Evolutionary conservation across 92 coral and sea anemone species (phyloP), one percentile per base, ranked within the genome.

Genomic region (Zoanthus solanderi): DNA sequence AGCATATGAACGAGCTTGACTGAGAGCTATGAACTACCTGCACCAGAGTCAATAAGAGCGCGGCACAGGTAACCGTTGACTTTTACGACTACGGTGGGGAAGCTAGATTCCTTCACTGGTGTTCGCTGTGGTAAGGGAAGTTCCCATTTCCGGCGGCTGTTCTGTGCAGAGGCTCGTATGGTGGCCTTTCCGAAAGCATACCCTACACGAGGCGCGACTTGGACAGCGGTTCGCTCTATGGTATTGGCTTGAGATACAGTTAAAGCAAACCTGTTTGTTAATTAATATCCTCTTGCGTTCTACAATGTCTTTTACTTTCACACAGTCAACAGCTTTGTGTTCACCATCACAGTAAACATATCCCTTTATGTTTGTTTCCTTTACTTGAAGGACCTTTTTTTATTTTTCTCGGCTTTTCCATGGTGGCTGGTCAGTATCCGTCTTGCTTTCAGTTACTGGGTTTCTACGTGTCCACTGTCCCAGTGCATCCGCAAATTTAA

Each of bases 271-370:
- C 29, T 57, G 84, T 28, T 88, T 88, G 13, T 57, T 83, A 3
- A 69, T 61, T 50, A 75, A 13, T 29, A 88, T 47, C 28, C 54
- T 74, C 65, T 29, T 91, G 46, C 93, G 57, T 45, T 87, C 89
- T 4, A 72, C 12, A 74, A 88, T 60, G 42, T 87, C 61, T 31
- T 66, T 75, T 50, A 91, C 76, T 7, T 60, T 79, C 1, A 17
- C 50, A 47, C 91, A 91, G 56, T 88, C 83, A 31, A 78, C 47
- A 8, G 91, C 61, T 46, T 91, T 91, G 85, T 91, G 87, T 5
- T 91, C 72, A 0, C 58, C 89, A 0, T 71, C 78, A 34, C 93
- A 87, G 80, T 91, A 91, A 63, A 91, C 91, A 84, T 89, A 83
- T 32, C 85, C 84, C 29, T 61, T 61, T 6, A 61, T 61, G 2